Base-by-base conservation (phyloP, 2,888 invertebrate species). In the Tethea ocularis region DNA sequence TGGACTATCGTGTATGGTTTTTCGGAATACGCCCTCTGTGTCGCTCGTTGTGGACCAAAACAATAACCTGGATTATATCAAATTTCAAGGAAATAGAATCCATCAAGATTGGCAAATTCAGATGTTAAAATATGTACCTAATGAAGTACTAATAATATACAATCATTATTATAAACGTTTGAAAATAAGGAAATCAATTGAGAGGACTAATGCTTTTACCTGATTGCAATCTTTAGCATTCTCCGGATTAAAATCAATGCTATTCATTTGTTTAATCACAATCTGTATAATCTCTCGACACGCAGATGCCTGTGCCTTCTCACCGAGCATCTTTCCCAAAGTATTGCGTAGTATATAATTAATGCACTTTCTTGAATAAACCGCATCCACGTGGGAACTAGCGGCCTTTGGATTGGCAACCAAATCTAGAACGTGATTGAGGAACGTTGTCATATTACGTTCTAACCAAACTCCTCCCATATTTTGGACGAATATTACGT, bases 401-500 rank as follows among this genome's bases (percentile, higher is more conserved):
- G 98, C 98, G 0, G 98, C 98, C 88, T 98, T 98, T 0, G 99
- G 98, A 90, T 98, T 98, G 0, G 98, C 98, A 23, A 99, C 98
- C 67, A 99, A 91, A 77, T 99, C 98, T 56, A 99, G 89, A 5
- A 99, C 95, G 84, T 99, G 99, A 11, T 95, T 95, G n/a, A 99
- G 91, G 74, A 99, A 96, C 0, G 95, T 94, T 15, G 96, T 96
- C 78, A 99, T 94, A 83, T 99, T 98, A 22, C 97, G 95, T 88
- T 99, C 99, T 63, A 99, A 87, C 99, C 99, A 99, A 1, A 96
- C 95, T 10, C 97, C 96, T 33, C 99, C 99, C 95, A 99, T 95
- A 75, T 97, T 96, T 87, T 98, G 97, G 0, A 98, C 97, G 84
- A 99, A 98, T 57, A 98, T 96, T 26, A 99, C 99, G 84, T 99